Conservation (phyloP, 92 coral and sea anemone species). For the Bergia puertoricense region DNA sequence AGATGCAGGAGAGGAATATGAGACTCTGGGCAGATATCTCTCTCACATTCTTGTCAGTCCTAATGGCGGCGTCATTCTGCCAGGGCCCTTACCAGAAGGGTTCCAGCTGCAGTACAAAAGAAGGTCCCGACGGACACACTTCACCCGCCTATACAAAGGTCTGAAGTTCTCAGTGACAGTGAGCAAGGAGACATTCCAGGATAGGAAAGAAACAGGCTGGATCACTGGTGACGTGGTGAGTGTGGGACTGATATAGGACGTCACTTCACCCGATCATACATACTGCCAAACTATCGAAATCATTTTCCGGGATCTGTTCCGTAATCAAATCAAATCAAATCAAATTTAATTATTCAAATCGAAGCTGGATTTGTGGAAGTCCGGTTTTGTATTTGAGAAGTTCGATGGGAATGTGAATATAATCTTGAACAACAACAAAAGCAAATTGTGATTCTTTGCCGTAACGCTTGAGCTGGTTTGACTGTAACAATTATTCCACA, state of each 20-base stretch:
- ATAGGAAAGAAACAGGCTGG: neutral
- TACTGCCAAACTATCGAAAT: no score
- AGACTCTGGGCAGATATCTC: neutral
- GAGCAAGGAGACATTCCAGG: constrained; percentile 6
- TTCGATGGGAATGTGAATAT: no score
- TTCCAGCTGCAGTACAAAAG: constrained; percentile 31
- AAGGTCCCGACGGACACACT: constrained; percentile 3
- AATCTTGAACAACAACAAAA: no score
- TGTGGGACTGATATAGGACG: neutral
- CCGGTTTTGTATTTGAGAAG: no score
- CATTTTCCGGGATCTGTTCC: no score
- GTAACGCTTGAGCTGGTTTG: no score
- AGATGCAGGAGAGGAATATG: neutral
- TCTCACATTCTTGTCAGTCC: neutral
- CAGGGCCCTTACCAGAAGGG: constrained; percentile 5
- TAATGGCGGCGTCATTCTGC: constrained; percentile 24
- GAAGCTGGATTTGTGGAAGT: no score
- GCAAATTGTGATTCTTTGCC: no score
- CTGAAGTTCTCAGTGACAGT: constrained; percentile 11
- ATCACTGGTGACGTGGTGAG: constrained; percentile 11
- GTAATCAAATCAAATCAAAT: no score
- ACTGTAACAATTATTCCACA: no score
- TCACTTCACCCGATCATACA: no score
- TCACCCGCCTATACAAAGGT: neutral
- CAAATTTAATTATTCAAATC: no score